Evolutionary conservation across 2,888 invertebrate species (phyloP), one percentile per base, ranked within the genome.

Genomic region (Yponomeuta sedellus): DNA sequence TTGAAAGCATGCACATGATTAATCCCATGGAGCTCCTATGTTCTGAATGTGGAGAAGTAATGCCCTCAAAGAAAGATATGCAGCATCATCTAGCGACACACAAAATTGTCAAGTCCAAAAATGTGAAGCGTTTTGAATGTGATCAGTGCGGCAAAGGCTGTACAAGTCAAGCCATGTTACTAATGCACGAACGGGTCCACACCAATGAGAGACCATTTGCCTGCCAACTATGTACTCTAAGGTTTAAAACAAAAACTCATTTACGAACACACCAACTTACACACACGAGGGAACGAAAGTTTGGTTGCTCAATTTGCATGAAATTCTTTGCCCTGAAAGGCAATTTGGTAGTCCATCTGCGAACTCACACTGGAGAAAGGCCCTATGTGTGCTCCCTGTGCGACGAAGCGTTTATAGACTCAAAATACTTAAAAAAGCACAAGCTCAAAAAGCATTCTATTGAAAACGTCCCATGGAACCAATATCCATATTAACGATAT

Each of bases 251-350:
- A 0, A 91, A 91, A 75, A 91, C 92, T 0, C 92, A 92, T 74
- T 73, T 92, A 64, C 71, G 91, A 4, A 92, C 92, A 1, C 92
- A 92, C 70, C 92, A 92, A 70, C 74, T 92, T 1, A 92, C 92
- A 11, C 92, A 92, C 69, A 92, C 92, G 0, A 79, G 92, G 12
- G 92, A 92, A 67, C 92, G 91, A 73, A 89, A 90, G 68, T 92
- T 92, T 77, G 91, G 92, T 1, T 92, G 92, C 71, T 91, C 92
- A 0, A 87, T 91, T 59, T 92, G 92, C 71, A 87, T 91, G 91
- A 92, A 92, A 67, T 92, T 91, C 77, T 92, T 92, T 75, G 91
- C 92, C 0, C 70, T 92, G 4, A 92, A 92, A 76, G 92, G 92
- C 0, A 92, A 92, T 70, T 76, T 92, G 57, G 91, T 92, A 0